Base-by-base conservation (phyloP, 2,113 vertebrate genomes). In the Phalacrocorax aristotelis region DNA sequence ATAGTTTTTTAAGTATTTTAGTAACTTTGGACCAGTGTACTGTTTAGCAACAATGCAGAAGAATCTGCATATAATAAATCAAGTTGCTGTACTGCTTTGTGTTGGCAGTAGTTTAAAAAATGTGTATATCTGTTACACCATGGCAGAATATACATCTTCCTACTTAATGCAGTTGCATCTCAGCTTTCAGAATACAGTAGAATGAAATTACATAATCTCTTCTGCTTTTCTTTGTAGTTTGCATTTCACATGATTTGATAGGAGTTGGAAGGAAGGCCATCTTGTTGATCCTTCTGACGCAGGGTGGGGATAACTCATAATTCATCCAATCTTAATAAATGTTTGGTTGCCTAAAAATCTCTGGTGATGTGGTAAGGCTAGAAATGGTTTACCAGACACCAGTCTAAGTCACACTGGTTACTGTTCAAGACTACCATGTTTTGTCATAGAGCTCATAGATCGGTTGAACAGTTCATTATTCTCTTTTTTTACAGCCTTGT, bases 1-100 rank as follows among this genome's bases (percentile, higher is more conserved):
- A 99, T 99, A 98, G 98, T 98, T 99, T 99, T 99, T 98, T 97
- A 99, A 98, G 98, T 98, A 98, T 99, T 99, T 98, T 98, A 98
- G 98, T 98, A 99, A 98, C 98, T 99, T 99, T 98, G 98, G 98
- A 98, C 98, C 98, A 98, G 98, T 98, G 97, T 98, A 98, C 98
- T 99, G 98, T 99, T 98, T 98, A 98, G 98, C 98, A 98, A 90
- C 98, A 97, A 98, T 98, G 98, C 98, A 99, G 98, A 98, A 97
- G 64, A 97, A 96, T 98, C 98, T 99, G 98, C 98, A 97, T 98
- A 97, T 95, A 98, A 99, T 98, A 98, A 98, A 98, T 93, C 93
- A 96, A 97, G 97, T 98, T 98, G 97, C 98, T 97, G 95, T 98
- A 98, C 97, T 96, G 92, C 88, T 94, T 95, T 97, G 96, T 97